Evolutionary conservation across 2,797 vertebrate species (phyloP).

Genomic region (Alfaro cultratus): DNA sequence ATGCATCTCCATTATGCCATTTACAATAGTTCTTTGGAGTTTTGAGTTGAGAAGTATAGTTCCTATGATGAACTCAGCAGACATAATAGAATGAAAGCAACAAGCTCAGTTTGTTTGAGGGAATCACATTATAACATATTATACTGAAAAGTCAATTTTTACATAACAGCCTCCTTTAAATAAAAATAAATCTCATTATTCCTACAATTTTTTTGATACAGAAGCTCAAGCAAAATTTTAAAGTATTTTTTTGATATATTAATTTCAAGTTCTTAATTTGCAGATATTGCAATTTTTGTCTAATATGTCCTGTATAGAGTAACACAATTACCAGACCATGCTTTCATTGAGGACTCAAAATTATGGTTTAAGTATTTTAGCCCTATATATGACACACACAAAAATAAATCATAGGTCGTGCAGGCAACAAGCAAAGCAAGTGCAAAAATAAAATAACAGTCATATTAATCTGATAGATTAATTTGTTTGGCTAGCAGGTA

Average conservation of each 20-base stretch:
- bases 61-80: too few relatives aligned
- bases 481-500: background rate
- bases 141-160: too few relatives aligned
- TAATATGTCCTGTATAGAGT: background rate
- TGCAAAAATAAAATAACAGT: background rate
- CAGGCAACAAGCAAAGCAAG: background rate
- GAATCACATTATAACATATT: too few relatives aligned
- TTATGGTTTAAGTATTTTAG: background rate
- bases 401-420: too few relatives aligned
- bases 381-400: background rate
- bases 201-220: background rate
- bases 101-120: too few relatives aligned
- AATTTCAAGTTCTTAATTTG: background rate
- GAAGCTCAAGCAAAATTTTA: background rate
- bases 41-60: too few relatives aligned
- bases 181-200: background rate
- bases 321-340: background rate
- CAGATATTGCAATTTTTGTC: background rate
- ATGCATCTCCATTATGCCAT: too few relatives aligned
- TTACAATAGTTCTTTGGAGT: too few relatives aligned
- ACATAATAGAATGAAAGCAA: too few relatives aligned
- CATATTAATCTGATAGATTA: background rate
- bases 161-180: background rate
- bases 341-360: background rate
- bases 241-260: background rate